A percentile compares a stretch with the other conserved stretches of the same genome.
phyloP scores from a whole-genome alignment of 2,113 vertebrate genomes.

The Cheirogaleus medius region DNA sequence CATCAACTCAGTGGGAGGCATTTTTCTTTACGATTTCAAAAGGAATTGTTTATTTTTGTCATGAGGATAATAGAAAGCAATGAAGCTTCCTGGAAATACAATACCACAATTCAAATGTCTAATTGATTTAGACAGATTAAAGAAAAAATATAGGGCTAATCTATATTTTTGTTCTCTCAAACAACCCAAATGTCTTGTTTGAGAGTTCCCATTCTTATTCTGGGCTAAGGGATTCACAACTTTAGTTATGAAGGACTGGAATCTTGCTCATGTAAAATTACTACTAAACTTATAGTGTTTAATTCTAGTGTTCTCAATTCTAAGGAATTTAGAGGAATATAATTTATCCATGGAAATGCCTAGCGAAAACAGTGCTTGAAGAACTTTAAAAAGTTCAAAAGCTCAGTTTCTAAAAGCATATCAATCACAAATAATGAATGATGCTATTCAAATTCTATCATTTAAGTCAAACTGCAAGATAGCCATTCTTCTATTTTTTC shows the following conservation, averaged over 20 bases:
- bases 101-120: slow-evolving; percentile 68
- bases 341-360: slow-evolving; percentile 19
- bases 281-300: slow-evolving; percentile 64
- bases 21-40: slow-evolving; percentile 75
- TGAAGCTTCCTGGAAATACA: slow-evolving; percentile 79
- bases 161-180: slow-evolving; percentile 65
- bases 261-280: slow-evolving; percentile 56
- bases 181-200: slow-evolving; percentile 63
- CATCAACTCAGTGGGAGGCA: slow-evolving; percentile 71
- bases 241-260: slow-evolving; percentile 62
- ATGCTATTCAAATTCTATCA: not conserved
- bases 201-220: slow-evolving; percentile 64
- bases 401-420: slow-evolving; percentile 41
- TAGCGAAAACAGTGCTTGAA: slow-evolving; percentile 21
- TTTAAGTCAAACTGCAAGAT: not conserved
- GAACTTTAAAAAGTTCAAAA: slow-evolving; percentile 63
- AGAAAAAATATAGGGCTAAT: slow-evolving; percentile 66
- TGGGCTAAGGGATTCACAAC: slow-evolving; percentile 22
- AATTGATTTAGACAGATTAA: slow-evolving; percentile 80
- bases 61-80: slow-evolving; percentile 80
- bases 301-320: slow-evolving; percentile 49
- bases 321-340: slow-evolving; percentile 58
- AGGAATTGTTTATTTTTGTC: slow-evolving; percentile 81
- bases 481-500: not conserved
- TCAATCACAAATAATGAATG: slow-evolving; percentile 16